Evolutionary conservation across 2,888 invertebrate species (phyloP), one percentile per base, ranked within the genome.

Genomic region (Augiades crinisus): DNA sequence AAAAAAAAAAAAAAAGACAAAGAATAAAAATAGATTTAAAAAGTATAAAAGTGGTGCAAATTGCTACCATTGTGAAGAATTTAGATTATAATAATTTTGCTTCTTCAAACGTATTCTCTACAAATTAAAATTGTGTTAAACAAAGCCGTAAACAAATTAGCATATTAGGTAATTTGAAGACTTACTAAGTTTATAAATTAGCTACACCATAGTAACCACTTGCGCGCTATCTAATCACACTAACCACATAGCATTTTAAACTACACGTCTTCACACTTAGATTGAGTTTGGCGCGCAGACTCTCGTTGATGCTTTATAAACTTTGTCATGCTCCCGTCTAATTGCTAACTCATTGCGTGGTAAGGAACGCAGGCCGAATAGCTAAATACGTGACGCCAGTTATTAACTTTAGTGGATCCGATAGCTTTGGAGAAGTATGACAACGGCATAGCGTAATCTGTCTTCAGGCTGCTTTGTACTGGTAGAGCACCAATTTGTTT

Each of bases 341-440:
- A 37, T 46, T 46, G 36, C 36, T 46, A 46, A 19, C 37, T 46
- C 27, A 33, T 24, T 36, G 45, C 24, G 14, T 24, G 13, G 46
- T 14, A 3, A 34, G 22, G 21, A 36, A 36, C 46, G 36, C 36
- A 36, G 36, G 24, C 16, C 16, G 46, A 46, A 46, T 46, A 24
- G 21, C 27, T 21, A 46, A 46, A 24, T 46, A 36, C 16, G 21
- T 46, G 22, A 46, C 36, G 46, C 36, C 36, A 46, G 7, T 14
- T 33, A 33, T 44, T 19, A 22, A 16, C n/a, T 30, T 27, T 44
- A 44, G 14, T 21, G n/a, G 17, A 22, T 17, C 41, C 16, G 2
- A 2, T 16, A 16, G 5, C n/a, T 2, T 27, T n/a, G n/a, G 27
- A 24, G 24, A 24, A n/a, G n/a, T n/a, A n/a, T n/a, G n/a, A n/a